Percentiles rank a stretch among this genome's conserved stretches.
Conservation (phyloP, 1,140 invertebrate species). For the Trinorchestia longiramus region DNA sequence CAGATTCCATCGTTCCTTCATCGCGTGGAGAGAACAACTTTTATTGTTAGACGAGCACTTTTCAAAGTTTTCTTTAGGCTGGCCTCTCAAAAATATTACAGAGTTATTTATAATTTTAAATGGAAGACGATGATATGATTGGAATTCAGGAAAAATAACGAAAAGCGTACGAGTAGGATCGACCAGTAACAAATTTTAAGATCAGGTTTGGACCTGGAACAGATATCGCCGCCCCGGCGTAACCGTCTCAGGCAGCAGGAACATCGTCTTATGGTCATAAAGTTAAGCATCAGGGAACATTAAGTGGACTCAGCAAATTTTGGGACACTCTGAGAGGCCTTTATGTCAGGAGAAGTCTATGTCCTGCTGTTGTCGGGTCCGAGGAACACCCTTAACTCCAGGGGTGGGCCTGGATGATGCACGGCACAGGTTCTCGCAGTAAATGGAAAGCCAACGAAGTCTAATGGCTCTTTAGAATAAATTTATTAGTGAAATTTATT, state of each 20-base stretch:
- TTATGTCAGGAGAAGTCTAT: slow-evolving; percentile 21
- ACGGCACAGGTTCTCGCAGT: not conserved
- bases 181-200: not conserved
- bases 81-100: not conserved
- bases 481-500: not conserved
- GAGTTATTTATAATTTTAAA: not conserved
- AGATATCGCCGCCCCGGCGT: not conserved
- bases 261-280: slow-evolving; percentile 12
- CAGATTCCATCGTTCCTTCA: not conserved
- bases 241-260: not conserved
- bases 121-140: not conserved
- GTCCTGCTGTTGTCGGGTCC: slow-evolving; percentile 7
- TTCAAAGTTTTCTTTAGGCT: not conserved
- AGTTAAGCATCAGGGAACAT: slow-evolving; percentile 47
- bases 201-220: not conserved
- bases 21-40: not conserved
- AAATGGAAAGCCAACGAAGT: not conserved
- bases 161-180: not conserved
- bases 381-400: not conserved
- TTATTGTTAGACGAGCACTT: not conserved
- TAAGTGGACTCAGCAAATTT: slow-evolving; percentile 53
- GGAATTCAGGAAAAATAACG: not conserved
- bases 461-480: not conserved
- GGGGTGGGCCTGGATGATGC: no score
- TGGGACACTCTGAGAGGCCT: slow-evolving; percentile 18